These are phyloP conservation scores for Odontocolon sp. DNA, from an alignment of 2,888 invertebrate species.

Conservation along the genomic window DNA sequence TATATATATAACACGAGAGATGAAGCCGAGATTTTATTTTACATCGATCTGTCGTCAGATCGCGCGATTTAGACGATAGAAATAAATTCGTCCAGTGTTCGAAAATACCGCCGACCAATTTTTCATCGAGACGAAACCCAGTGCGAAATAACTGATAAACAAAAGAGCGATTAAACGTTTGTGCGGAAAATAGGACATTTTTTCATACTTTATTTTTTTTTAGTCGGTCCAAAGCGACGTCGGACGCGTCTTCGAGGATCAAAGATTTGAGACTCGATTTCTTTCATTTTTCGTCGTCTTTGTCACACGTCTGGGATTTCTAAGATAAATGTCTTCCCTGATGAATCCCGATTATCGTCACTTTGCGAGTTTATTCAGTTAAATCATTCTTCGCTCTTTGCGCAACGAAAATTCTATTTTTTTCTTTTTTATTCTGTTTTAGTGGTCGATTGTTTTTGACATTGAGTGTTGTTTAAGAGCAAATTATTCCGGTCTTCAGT, in stretches of 20 bases:
- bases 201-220: too few relatives aligned
- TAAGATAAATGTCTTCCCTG: too few relatives aligned
- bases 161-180: not conserved
- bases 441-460: not conserved
- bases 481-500: too few relatives aligned
- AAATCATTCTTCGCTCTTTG: not conserved
- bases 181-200: too few relatives aligned
- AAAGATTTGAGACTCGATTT: not conserved
- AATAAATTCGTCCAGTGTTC: constrained; percentile 32
- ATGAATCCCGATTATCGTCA: too few relatives aligned
- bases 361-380: not conserved
- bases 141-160: not conserved
- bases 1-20: not conserved
- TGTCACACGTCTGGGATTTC: too few relatives aligned
- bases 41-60: not conserved
- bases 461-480: too few relatives aligned
- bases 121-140: not conserved
- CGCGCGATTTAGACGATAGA: constrained; percentile 13
- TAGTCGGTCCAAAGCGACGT: too few relatives aligned
- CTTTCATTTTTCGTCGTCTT: too few relatives aligned
- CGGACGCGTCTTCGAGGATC: too few relatives aligned
- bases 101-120: not conserved
- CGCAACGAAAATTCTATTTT: too few relatives aligned
- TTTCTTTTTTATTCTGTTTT: too few relatives aligned
- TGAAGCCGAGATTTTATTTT: not conserved